These are phyloP conservation scores for Pandemis corylana DNA, from an alignment of 2,888 invertebrate species.

Conservation along the genomic window DNA sequence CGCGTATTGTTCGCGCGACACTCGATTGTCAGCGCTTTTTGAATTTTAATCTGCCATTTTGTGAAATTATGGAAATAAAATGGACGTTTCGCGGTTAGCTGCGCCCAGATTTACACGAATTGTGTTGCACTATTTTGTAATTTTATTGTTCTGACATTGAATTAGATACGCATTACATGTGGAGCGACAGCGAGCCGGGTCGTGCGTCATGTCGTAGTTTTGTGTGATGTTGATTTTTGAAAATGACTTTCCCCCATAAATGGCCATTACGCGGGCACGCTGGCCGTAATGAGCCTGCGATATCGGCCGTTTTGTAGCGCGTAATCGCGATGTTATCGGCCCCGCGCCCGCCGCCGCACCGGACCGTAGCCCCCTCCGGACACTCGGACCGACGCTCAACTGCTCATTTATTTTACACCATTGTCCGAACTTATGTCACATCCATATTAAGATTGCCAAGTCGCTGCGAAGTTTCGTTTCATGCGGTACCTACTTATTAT, in stretches of 20 bases:
- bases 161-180: conserved; percentile 55
- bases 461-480: not conserved
- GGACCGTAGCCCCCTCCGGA: conserved; percentile 65
- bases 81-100: conserved; percentile 82
- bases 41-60: conserved; percentile 80
- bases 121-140: conserved; percentile 64
- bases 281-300: conserved; percentile 71
- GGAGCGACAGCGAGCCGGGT: conserved; percentile 13
- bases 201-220: conserved; percentile 18
- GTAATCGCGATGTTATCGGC: conserved; percentile 79
- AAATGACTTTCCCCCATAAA: conserved; percentile 48
- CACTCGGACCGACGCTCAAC: conserved; percentile 49
- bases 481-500: not conserved
- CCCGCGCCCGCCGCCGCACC: conserved; percentile 50
- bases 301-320: conserved; percentile 77
- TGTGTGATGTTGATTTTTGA: conserved; percentile 35
- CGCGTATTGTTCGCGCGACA: conserved; percentile 72
- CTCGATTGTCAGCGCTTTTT: conserved; percentile 77
- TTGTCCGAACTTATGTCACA: conserved; percentile 41
- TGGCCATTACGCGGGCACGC: conserved; percentile 69
- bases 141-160: conserved; percentile 69
- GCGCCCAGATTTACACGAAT: conserved; percentile 59
- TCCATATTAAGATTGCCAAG: conserved; percentile 20
- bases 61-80: conserved; percentile 82
- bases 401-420: conserved; percentile 46